Evolutionary conservation across 2,113 vertebrate genomes (phyloP).

Genomic region (Nycticryphes semicollaris): DNA sequence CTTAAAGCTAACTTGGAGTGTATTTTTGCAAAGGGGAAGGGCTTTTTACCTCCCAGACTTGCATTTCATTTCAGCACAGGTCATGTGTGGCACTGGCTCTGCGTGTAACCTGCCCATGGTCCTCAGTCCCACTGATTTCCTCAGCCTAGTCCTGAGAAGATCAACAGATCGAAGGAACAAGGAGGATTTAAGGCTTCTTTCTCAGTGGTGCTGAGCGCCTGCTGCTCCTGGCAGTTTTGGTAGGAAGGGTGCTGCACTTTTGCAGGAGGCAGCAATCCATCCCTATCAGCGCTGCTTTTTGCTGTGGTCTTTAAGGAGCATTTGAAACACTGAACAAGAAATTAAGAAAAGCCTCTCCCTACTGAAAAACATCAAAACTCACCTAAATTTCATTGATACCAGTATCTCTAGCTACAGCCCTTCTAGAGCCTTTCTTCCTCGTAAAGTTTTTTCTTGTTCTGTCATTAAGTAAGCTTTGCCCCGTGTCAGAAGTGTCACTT

Average conservation of each 20-base stretch:
- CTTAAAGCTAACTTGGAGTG: conserved; percentile 7
- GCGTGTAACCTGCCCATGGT: not conserved
- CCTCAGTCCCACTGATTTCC: not conserved
- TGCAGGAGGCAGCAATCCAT: not conserved
- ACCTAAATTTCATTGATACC: not conserved
- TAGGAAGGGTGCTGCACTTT: not conserved
- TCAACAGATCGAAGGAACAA: not conserved
- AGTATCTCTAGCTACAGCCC: not conserved
- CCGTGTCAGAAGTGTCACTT: not conserved
- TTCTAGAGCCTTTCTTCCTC: not conserved
- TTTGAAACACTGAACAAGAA: not conserved
- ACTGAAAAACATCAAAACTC: not conserved
- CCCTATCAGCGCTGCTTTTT: not conserved
- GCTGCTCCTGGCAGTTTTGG: not conserved
- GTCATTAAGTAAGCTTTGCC: not conserved
- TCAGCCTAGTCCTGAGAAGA: not conserved
- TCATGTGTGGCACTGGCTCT: not conserved
- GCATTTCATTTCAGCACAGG: not conserved
- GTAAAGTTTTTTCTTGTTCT: not conserved
- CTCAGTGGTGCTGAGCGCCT: not conserved
- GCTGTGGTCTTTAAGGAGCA: not conserved
- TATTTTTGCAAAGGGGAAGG: not conserved
- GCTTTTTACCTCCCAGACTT: conserved; percentile 31
- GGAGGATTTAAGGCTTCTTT: not conserved
- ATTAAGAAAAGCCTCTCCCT: not conserved